Base-by-base conservation (phyloP, 2,797 vertebrate species). In the Caiman crocodilus region DNA sequence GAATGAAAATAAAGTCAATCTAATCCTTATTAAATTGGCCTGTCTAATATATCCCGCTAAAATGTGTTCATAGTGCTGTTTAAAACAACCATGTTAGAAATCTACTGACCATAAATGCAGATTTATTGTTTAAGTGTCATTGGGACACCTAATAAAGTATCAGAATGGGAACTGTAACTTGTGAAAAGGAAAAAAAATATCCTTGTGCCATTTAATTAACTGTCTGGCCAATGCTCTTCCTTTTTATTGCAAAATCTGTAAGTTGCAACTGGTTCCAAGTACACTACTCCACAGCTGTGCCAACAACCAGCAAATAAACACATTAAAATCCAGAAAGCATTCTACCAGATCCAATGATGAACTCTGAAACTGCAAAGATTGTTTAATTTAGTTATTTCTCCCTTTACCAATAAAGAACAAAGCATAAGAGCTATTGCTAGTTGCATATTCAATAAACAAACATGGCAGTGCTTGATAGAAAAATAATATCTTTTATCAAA, bases 201-300 rank as follows among this genome's bases (percentile, higher is more conserved):
- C 32, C 61, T 1, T 2, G 63, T 84, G 80, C 91, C 74, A 96
- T 95, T 97, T 96, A 93, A 93, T 95, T 94, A 96, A 92, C 73
- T 97, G 28, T 92, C 94, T 96, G 85, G 74, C 84, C 88, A 91
- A 89, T 87, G 79, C 76, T 94, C 60, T 95, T n/a, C 20, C 74
- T 65, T 91, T 95, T 96, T 88, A 96, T 90, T 94, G 55, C 87
- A 97, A 96, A 96, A 97, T 96, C 92, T 96, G n/a, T 93, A 92
- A 59, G 74, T 74, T 95, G 60, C 32, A 90, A 90, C 75, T 96
- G 82, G 73, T 69, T 97, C 79, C 32, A 85, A 73, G 84, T 4
- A 3, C 7, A 28, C 7, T 96, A 26, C 28, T 83, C 30, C 42
- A 32, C 83, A 69, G n/a, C 26, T 95, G 30, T 95, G 87, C 84